Percentiles rank a stretch among this genome's conserved stretches.
These are phyloP conservation scores for Leptopilina boulardi DNA, from an alignment of 1,140 invertebrate species.

Conservation along the genomic window DNA sequence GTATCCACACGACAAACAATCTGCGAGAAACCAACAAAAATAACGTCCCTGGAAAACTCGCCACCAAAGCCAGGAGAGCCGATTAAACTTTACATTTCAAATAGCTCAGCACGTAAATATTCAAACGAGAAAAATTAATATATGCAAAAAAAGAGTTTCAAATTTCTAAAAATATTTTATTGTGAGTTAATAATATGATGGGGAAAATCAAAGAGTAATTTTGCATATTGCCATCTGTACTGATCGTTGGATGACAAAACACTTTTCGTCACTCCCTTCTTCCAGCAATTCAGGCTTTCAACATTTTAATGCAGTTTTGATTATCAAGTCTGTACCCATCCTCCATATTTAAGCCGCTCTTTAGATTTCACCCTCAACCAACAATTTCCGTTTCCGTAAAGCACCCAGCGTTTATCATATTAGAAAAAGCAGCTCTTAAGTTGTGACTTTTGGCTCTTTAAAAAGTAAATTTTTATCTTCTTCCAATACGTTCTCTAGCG, in stretches of 20 bases:
- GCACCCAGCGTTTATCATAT: not conserved
- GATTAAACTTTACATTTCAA: slow-evolving; percentile 62
- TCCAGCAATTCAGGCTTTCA: slow-evolving; percentile 50
- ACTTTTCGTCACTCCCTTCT: slow-evolving; percentile 57
- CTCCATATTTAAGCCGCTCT: not conserved
- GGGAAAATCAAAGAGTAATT: too few species aligned
- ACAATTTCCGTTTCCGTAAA: not conserved
- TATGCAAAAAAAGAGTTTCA: not conserved
- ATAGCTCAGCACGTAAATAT: slow-evolving; percentile 37
- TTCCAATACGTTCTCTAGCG: too few species aligned
- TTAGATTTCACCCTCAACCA: not conserved
- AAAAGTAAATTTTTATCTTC: too few species aligned
- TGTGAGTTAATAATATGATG: slow-evolving; percentile 40
- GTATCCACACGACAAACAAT: slow-evolving; percentile 9
- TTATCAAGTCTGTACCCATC: slow-evolving; percentile 46
- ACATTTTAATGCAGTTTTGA: slow-evolving; percentile 66
- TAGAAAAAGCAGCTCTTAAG: not conserved
- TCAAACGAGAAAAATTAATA: not conserved
- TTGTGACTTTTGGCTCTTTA: not conserved
- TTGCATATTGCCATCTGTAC: slow-evolving; percentile 51
- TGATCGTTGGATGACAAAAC: slow-evolving; percentile 57
- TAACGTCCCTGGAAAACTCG: slow-evolving; percentile 60
- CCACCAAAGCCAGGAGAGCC: slow-evolving; percentile 46
- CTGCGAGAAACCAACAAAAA: slow-evolving; percentile 57
- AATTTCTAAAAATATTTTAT: not conserved